Evolutionary conservation across 2,113 vertebrate genomes (phyloP).

Genomic region (Gymnarchus niloticus): DNA sequence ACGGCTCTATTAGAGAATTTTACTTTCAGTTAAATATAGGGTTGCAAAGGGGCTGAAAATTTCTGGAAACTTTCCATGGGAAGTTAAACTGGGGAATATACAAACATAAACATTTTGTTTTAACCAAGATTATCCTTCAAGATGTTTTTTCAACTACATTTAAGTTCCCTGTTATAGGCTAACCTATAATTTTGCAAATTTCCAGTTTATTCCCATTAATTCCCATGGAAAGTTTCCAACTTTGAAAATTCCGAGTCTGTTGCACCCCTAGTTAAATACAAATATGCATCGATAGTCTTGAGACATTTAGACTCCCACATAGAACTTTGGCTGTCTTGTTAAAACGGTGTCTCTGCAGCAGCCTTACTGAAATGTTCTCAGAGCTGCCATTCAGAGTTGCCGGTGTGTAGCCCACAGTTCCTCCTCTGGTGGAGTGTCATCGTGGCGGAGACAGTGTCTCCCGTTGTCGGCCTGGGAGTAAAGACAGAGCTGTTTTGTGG

Average conservation of each 20-base stretch:
- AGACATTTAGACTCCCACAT: background rate
- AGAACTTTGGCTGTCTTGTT: background rate
- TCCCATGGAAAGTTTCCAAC: too few relatives aligned
- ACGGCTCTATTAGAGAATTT: background rate
- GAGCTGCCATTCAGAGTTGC: background rate
- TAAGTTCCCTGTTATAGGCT: too few relatives aligned
- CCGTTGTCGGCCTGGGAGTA: background rate
- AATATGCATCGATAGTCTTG: background rate
- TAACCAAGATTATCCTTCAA: too few relatives aligned
- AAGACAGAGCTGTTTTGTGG: background rate
- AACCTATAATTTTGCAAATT: too few relatives aligned
- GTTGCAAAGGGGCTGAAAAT: too few relatives aligned
- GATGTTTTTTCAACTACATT: too few relatives aligned
- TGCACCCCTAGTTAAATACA: background rate
- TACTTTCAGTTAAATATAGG: background rate
- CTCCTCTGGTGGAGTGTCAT: background rate
- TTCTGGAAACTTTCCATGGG: too few relatives aligned
- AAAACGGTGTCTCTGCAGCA: background rate
- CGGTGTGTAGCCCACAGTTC: background rate
- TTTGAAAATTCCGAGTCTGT: too few relatives aligned
- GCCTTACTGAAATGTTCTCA: background rate
- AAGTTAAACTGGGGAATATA: too few relatives aligned
- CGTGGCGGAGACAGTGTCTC: background rate
- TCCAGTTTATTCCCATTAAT: too few relatives aligned
- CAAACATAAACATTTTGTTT: too few relatives aligned